Conservation (phyloP, 2,888 invertebrate species). For the Gymnosoma rotundatum region DNA sequence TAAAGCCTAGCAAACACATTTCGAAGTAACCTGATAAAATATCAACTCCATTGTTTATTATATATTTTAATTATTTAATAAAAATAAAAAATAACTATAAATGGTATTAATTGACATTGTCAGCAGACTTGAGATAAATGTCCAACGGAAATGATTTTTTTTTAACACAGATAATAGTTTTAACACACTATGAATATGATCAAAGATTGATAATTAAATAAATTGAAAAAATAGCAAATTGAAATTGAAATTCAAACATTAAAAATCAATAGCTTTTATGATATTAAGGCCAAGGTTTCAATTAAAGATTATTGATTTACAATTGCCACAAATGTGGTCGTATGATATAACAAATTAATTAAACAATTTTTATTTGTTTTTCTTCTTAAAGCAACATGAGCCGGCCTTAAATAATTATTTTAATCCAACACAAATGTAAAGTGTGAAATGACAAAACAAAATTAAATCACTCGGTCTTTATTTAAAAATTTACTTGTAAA, state of each 20-base stretch:
- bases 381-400: constrained; percentile 56
- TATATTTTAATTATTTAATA: not conserved
- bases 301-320: constrained; percentile 18
- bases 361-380: not conserved
- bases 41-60: too few species aligned
- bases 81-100: not conserved
- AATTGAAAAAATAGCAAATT: too few species aligned
- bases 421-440: constrained; percentile 24
- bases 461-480: constrained; percentile 21
- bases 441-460: not conserved
- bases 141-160: constrained; percentile 42
- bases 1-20: too few species aligned
- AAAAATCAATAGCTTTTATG: not conserved
- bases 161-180: not conserved
- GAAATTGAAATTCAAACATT: constrained; percentile 6
- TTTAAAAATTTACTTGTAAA: constrained; percentile 33
- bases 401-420: constrained; percentile 53
- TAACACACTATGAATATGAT: not conserved
- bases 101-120: constrained; percentile 35
- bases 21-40: too few species aligned
- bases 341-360: not conserved
- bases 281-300: constrained; percentile 38
- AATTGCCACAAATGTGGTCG: constrained; percentile 1
- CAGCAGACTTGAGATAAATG: constrained; percentile 4
- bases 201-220: constrained; percentile 20